Percentiles rank a stretch among this genome's conserved stretches.
Conservation (phyloP, 2,888 invertebrate species). For the Microdon myrmicae region DNA sequence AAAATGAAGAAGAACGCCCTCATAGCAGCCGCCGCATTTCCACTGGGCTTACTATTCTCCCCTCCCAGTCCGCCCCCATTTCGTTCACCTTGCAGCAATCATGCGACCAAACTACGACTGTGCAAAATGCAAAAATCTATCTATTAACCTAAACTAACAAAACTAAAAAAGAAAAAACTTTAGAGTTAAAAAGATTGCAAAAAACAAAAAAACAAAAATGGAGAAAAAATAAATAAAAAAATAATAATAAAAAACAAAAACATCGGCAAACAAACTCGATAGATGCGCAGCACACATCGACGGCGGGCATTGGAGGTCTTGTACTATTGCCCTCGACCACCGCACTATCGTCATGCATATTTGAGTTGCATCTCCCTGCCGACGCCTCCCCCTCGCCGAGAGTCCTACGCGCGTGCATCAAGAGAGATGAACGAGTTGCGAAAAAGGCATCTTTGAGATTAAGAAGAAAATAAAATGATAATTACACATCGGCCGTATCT, state of each 20-base stretch:
- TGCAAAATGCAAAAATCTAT: slow-evolving; percentile 22
- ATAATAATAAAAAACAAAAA: background rate
- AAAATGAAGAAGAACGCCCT: background rate
- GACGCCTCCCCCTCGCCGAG: no score
- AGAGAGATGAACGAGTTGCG: no score
- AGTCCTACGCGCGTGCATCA: no score
- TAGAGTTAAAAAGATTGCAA: no score
- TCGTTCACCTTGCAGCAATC: slow-evolving; percentile 7
- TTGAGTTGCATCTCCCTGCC: no score
- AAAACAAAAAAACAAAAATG: no score
- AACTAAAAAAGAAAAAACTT: slow-evolving; percentile 4
- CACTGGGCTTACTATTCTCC: no score
- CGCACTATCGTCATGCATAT: slow-evolving; percentile 3
- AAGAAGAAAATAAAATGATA: no score
- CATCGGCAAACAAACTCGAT: slow-evolving; percentile 10
- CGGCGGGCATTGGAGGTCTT: slow-evolving; percentile 20
- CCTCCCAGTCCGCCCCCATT: slow-evolving; percentile 3
- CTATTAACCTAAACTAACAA: slow-evolving; percentile 20
- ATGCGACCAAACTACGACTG: slow-evolving; percentile 22
- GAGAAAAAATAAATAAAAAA: no score
- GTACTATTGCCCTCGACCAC: slow-evolving; percentile 19
- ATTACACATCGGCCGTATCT: no score
- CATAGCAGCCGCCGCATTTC: slow-evolving; percentile 2
- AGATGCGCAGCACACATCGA: slow-evolving; percentile 11
- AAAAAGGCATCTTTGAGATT: no score